These are phyloP conservation scores for Pionites leucogaster DNA, from an alignment of 2,113 vertebrate genomes.

Conservation along the genomic window DNA sequence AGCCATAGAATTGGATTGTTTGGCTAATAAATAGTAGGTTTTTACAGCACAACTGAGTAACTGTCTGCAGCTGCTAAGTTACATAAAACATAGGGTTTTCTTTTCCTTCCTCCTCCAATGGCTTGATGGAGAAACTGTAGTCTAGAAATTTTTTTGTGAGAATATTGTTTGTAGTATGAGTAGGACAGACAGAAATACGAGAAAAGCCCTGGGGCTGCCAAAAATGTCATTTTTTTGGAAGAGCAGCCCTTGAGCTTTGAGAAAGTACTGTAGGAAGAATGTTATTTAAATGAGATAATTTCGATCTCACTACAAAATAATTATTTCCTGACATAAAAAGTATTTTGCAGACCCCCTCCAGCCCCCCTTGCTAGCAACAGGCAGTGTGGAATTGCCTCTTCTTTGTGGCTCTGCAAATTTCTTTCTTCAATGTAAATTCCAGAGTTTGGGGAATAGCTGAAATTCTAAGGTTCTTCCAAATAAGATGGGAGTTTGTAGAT, in stretches of 20 bases:
- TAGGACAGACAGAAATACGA: slow-evolving; percentile 71
- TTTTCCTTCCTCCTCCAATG: slow-evolving; percentile 1
- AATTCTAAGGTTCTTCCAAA: neutral
- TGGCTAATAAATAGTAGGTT: neutral
- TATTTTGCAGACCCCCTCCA: neutral
- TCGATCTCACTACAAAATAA: slow-evolving; percentile 66
- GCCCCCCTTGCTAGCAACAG: neutral
- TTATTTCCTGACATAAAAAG: slow-evolving; percentile 40
- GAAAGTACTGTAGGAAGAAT: slow-evolving; percentile 72
- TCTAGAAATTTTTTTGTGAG: slow-evolving; percentile 68
- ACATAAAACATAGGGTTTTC: neutral
- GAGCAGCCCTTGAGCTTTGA: slow-evolving; percentile 41
- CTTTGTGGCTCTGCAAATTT: neutral
- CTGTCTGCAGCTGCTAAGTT: slow-evolving; percentile 21
- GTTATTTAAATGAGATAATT: slow-evolving; percentile 73
- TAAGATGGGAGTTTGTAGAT: neutral
- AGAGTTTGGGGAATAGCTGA: neutral
- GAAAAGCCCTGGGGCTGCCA: slow-evolving; percentile 50
- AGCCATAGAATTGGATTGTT: neutral
- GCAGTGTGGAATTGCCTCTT: neutral
- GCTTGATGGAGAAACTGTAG: slow-evolving; percentile 25
- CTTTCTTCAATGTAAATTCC: neutral
- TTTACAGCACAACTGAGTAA: neutral
- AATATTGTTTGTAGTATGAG: slow-evolving; percentile 71
- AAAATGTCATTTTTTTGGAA: slow-evolving; percentile 67